Evolutionary conservation across 2,797 vertebrate species (phyloP), one percentile per base, ranked within the genome.

Genomic region (Linurgus olivaceus): DNA sequence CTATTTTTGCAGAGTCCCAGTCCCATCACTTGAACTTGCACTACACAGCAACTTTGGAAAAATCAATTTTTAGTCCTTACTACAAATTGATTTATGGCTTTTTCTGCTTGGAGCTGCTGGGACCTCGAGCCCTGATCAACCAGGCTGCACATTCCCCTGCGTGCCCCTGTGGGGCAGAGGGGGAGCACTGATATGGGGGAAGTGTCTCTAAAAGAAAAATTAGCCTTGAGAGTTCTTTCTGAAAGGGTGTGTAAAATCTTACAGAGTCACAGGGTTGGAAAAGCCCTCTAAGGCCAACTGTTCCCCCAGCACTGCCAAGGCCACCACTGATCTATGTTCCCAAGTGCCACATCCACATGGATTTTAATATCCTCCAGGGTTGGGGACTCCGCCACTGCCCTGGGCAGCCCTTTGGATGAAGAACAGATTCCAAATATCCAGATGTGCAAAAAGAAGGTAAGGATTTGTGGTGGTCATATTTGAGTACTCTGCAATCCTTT

Each of bases 1-100:
- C 93, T 96, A 13, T 95, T 95, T 95, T 68, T 87, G n/a, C 45
- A 19, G 78, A 59, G 86, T 68, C 67, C 86, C 55, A 25, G 75
- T 79, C 66, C 79, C 73, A 76, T 77, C 35, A 5, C 54, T 48
- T 38, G 84, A 93, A 82, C 73, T 92, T 73, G 20, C 5, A 10
- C 66, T 76, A 33, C 54, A 59, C 70, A 93, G 72, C 40, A 65
- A 52, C 67, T 86, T 89, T 1, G 37, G 57, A 78, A 88, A 93
- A 83, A 91, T 73, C 73, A 50, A 70, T 92, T 54, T 85, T 59
- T 40, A 76, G 80, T 71, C 77, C 45, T 81, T 57, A 20, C 58
- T 35, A 21, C 54, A 62, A 33, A 96, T 88, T 61, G 95, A 94
- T 89, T 71, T 73, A 20, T 92, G 58, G 35, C 13, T 75, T 61